Evolutionary conservation across 2,797 vertebrate genomes (phyloP), one percentile per base, ranked within the genome.

Genomic region (Muscicapa striata): DNA sequence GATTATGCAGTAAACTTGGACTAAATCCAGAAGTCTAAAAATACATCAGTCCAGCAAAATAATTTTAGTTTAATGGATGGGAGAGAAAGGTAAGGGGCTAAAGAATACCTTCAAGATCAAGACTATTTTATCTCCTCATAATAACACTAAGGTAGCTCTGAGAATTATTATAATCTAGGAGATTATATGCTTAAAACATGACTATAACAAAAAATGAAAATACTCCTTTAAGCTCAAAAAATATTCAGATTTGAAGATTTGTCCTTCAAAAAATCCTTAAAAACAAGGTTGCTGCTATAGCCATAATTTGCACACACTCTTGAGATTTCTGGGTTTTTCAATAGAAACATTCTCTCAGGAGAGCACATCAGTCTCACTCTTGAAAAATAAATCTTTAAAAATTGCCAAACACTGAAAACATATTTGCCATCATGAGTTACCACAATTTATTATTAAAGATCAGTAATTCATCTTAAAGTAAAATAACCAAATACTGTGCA

Each of bases 21-120:
- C n/a, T 72, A 84, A 69, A 84, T 72, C 49, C 87, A 59, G 9
- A 81, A 66, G 32, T 22, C 66, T 78, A 91, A 94, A 91, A 93
- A 93, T 84, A 13, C 4, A 40, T 43, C 51, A 69, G 24, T 48
- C 38, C 41, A 36, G 43, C 0, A 6, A 89, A 87, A 78, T 40
- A 61, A 49, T 52, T 78, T 38, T 13, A 61, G 18, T 41, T 79
- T 49, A 83, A 87, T 36, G 38, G 13, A 30, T 61, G 38, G 30
- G 18, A 36, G 41, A 51, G 34, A 62, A 86, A 43, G 7, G 13
- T 21, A 67, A 48, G 19, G 57, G 26, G 24, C 32, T 85, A 54
- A 83, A 92, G 34, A 80, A 67, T 20, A 58, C 13, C 10, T 22
- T 83, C 61, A 78, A 75, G 12, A 83, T 38, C 23, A 77, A 68